Conservation (phyloP, 2,113 vertebrate species). For the Neodontobutis hainanensis region DNA sequence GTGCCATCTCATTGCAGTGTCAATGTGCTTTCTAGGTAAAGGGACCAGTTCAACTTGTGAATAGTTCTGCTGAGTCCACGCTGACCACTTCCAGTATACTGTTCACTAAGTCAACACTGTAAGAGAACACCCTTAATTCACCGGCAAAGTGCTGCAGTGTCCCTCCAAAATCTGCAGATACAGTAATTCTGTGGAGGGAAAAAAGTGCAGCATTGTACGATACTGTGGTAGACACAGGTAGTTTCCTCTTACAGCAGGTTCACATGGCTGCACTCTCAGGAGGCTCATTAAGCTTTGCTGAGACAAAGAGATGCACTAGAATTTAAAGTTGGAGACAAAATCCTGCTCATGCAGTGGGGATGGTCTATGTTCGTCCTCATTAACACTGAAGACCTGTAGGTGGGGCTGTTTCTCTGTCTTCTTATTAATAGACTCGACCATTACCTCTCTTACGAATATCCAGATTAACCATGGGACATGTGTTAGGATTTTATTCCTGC, state of each 20-base stretch:
- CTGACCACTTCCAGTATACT: conserved; percentile 61
- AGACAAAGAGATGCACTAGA: conserved; percentile 57
- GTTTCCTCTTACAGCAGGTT: conserved; percentile 61
- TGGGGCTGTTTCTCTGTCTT: conserved; percentile 57
- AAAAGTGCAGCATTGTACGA: conserved; percentile 47
- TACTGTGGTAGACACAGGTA: conserved; percentile 50
- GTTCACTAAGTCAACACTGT: conserved; percentile 50
- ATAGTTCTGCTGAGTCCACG: conserved; percentile 56
- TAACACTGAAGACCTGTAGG: conserved; percentile 49
- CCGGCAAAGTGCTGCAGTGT: conserved; percentile 50
- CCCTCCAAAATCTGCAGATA: conserved; percentile 59
- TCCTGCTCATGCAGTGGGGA: background rate
- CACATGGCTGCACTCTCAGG: conserved; percentile 51
- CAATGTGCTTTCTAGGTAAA: conserved; percentile 17
- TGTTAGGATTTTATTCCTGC: conserved; percentile 21
- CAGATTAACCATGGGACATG: conserved; percentile 19
- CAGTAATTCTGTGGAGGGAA: conserved; percentile 35
- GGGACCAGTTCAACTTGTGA: conserved; percentile 23
- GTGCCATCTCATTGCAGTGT: conserved; percentile 25
- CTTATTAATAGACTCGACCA: conserved; percentile 9
- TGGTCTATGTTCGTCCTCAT: background rate
- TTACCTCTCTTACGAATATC: conserved; percentile 39
- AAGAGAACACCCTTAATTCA: conserved; percentile 62
- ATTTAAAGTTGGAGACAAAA: conserved; percentile 48
- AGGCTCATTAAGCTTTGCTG: conserved; percentile 64